These are phyloP conservation scores for Agonum fuliginosum DNA, from an alignment of 2,888 invertebrate genomes.

Conservation along the genomic window DNA sequence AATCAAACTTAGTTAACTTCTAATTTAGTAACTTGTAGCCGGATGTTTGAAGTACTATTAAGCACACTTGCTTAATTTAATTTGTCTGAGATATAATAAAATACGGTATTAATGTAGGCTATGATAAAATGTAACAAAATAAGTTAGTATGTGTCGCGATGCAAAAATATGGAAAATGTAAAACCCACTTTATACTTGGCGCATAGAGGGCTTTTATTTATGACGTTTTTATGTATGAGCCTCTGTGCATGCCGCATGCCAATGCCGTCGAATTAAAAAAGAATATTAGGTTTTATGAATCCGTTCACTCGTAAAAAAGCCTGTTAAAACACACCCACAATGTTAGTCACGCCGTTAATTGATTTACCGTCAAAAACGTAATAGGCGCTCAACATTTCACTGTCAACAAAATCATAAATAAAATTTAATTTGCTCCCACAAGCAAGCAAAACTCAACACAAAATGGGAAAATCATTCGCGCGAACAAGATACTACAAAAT, in stretches of 20 bases:
- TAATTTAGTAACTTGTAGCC: neutral
- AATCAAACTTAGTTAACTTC: neutral
- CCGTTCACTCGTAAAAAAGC: constrained; percentile 37
- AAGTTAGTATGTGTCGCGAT: constrained; percentile 25
- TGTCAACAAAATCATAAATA: constrained; percentile 46
- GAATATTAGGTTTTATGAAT: constrained; percentile 50
- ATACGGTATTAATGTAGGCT: neutral
- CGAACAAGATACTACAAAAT: too few relatives aligned
- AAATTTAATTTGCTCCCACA: constrained; percentile 33
- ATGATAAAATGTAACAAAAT: constrained; percentile 10
- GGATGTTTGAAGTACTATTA: neutral
- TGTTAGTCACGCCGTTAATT: constrained; percentile 33
- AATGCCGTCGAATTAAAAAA: constrained; percentile 47
- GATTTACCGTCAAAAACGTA: constrained; percentile 45
- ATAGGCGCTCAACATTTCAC: constrained; percentile 29
- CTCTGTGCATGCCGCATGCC: constrained; percentile 10
- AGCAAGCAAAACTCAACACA: constrained; percentile 33
- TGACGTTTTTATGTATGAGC: constrained; percentile 23
- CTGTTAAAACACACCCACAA: constrained; percentile 1
- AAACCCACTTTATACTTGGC: constrained; percentile 23
- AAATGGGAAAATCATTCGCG: neutral
- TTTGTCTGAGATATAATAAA: neutral
- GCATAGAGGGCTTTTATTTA: constrained; percentile 27
- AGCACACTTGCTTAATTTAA: neutral
- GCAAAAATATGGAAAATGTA: constrained; percentile 37